These are phyloP conservation scores for Scylla paramamosain DNA, from an alignment of 1,140 invertebrate species.

Conservation along the genomic window DNA sequence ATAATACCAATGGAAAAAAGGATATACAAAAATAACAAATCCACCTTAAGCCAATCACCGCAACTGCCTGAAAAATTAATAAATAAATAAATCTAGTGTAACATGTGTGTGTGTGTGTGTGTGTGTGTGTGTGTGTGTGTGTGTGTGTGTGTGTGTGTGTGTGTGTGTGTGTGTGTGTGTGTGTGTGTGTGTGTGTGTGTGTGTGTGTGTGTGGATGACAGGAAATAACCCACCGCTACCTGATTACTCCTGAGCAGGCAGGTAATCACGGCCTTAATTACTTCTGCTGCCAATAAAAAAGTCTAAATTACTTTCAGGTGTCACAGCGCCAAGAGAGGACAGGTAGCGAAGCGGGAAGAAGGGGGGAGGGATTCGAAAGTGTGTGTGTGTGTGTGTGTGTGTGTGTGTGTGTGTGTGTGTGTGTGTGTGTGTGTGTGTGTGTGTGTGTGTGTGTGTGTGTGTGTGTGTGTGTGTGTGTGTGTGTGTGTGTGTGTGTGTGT, in stretches of 20 bases:
- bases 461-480: too few species aligned
- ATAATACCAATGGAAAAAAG: too few species aligned
- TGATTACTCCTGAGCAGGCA: neutral
- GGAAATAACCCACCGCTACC: neutral
- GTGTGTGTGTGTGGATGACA: neutral
- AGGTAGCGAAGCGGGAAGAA: neutral
- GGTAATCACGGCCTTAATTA: neutral
- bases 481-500: too few species aligned
- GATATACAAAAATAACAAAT: neutral
- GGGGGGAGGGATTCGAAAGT: neutral
- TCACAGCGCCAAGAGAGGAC: neutral
- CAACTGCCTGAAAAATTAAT: neutral
- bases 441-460: neutral
- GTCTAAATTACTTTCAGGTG: neutral
- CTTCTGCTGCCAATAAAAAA: neutral
- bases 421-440: conserved; percentile 4
- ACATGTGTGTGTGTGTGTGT: conserved; percentile 25
- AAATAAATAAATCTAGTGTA: neutral
- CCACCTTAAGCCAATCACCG: neutral
- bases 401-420: conserved; percentile 1
- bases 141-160: conserved; percentile 41
- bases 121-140: conserved; percentile 32
- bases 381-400: conserved; percentile 32
- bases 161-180: conserved; percentile 45
- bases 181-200: conserved; percentile 32